phyloP scores from a whole-genome alignment of 2,888 invertebrate genomes.

The Thysanoteuthis rhombus region DNA sequence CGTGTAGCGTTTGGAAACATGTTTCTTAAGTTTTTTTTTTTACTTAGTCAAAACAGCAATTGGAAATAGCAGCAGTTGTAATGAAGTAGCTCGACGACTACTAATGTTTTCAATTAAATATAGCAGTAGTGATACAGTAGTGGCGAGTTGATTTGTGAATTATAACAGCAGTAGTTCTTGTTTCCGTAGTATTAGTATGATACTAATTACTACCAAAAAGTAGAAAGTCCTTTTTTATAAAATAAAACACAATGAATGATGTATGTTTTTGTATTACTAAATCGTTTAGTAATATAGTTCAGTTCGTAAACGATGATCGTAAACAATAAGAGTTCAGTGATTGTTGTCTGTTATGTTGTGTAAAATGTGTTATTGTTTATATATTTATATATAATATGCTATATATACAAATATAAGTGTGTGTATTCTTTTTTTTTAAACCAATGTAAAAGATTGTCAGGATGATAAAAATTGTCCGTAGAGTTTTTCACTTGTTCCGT shows the following conservation, averaged over 20 bases:
- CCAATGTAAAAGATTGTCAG: background rate
- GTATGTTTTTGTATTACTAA: background rate
- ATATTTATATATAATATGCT: background rate
- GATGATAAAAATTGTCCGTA: background rate
- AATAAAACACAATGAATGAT: background rate
- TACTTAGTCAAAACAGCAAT: background rate
- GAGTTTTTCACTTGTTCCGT: background rate
- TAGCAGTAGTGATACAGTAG: too few relatives aligned
- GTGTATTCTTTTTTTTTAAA: background rate
- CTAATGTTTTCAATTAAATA: background rate
- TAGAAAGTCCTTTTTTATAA: background rate
- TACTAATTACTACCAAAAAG: background rate
- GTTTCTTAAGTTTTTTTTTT: background rate
- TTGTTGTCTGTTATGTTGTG: background rate
- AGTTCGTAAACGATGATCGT: too few relatives aligned
- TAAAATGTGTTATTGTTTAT: background rate
- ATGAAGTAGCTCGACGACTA: background rate
- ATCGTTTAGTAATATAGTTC: background rate
- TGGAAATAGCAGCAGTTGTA: background rate
- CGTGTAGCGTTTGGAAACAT: conserved; percentile 62
- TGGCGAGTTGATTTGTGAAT: background rate
- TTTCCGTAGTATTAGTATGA: background rate
- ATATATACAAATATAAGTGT: background rate
- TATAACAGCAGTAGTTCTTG: background rate
- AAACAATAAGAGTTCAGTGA: too few relatives aligned